Conservation (phyloP, 53 echinoderm and acorn worm species). For the Stichopus horrens region DNA sequence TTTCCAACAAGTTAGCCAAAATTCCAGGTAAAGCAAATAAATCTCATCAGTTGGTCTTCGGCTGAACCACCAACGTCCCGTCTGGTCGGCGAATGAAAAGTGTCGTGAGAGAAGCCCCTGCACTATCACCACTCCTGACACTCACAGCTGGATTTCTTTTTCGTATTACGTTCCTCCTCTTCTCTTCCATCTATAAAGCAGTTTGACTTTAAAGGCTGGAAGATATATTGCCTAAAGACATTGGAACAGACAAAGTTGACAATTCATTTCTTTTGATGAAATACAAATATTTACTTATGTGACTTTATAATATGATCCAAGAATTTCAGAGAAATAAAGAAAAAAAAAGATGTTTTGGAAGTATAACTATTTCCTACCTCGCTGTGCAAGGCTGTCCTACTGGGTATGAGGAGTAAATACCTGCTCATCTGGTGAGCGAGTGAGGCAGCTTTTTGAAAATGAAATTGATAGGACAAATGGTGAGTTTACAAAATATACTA, state of each 20-base stretch:
- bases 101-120: constrained; percentile 1
- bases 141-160: constrained; percentile 32
- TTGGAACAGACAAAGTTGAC: constrained; percentile 34
- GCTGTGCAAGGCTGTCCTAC: too few relatives aligned
- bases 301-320: constrained; percentile 23
- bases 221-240: constrained; percentile 32
- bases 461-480: too few relatives aligned
- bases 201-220: background rate
- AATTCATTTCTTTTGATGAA: constrained; percentile 35
- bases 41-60: background rate
- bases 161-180: too few relatives aligned
- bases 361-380: too few relatives aligned
- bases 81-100: constrained; percentile 31
- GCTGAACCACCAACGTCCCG: background rate
- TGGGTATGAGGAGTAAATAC: too few relatives aligned
- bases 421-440: too few relatives aligned
- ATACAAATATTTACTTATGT: constrained; percentile 42
- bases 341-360: too few relatives aligned
- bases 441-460: too few relatives aligned
- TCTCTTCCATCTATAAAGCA: too few relatives aligned
- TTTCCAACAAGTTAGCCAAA: background rate
- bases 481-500: too few relatives aligned
- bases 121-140: background rate
- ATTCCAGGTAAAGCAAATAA: background rate
- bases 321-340: constrained; percentile 27